Conservation (phyloP, 2,113 vertebrate genomes). For the Benthochromis sp. region DNA sequence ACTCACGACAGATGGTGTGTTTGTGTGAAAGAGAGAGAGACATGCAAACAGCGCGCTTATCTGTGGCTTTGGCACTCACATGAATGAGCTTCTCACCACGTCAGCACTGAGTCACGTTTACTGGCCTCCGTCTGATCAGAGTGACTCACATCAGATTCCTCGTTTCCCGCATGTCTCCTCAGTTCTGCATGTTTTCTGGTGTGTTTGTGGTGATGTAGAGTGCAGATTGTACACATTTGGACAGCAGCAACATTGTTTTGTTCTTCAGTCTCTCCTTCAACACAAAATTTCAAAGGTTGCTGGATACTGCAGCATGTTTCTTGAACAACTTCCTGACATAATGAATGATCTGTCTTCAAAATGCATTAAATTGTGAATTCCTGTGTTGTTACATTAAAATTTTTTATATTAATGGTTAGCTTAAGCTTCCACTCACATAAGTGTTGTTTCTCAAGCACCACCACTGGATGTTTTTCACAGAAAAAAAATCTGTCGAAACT, state of each 20-base stretch:
- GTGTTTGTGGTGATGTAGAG: background rate
- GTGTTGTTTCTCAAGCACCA: background rate
- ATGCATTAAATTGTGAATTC: background rate
- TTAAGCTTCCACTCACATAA: background rate
- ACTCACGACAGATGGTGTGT: conserved; percentile 46
- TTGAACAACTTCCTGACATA: background rate
- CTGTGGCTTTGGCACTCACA: background rate
- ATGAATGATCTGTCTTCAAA: background rate
- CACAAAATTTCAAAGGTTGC: background rate
- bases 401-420: background rate
- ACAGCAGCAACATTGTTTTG: background rate
- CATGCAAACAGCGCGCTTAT: background rate
- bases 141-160: conserved; percentile 21
- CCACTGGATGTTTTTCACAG: background rate
- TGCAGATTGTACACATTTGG: background rate
- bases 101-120: conserved; percentile 45
- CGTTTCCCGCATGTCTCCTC: background rate
- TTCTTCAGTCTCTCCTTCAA: background rate
- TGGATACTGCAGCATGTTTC: background rate
- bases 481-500: background rate
- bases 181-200: background rate
- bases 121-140: background rate
- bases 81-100: conserved; percentile 21
- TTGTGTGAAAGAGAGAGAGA: background rate
- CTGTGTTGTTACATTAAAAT: background rate